phyloP scores from a whole-genome alignment of 2,113 vertebrate genomes.

The Marmota monax region DNA sequence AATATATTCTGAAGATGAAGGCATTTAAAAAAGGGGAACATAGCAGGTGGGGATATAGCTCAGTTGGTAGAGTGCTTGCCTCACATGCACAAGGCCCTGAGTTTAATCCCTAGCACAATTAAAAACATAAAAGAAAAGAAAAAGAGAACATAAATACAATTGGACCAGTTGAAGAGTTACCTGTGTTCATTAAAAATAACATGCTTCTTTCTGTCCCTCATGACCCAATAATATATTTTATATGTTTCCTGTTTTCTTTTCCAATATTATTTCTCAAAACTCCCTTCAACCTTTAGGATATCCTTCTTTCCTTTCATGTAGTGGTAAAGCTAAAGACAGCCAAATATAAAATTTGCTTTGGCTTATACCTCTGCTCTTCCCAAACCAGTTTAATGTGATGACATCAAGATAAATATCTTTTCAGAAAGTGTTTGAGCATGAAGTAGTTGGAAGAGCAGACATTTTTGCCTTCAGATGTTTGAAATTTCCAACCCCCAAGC shows the following conservation, averaged over 20 bases:
- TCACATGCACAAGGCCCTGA: too few species aligned
- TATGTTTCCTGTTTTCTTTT: background rate
- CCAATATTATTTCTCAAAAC: background rate
- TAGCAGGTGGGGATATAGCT: too few species aligned
- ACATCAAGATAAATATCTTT: too few species aligned
- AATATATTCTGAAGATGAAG: background rate
- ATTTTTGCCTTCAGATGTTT: background rate
- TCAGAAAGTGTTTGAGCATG: background rate
- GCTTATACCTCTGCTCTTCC: background rate
- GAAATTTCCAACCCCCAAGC: background rate
- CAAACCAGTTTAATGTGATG: too few species aligned
- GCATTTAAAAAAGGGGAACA: background rate
- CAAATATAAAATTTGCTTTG: background rate
- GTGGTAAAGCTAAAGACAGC: too few species aligned
- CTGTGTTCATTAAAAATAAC: background rate
- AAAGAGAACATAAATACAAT: background rate
- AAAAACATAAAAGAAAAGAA: too few species aligned
- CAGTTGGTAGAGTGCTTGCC: too few species aligned
- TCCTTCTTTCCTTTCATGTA: background rate
- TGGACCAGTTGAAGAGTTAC: background rate
- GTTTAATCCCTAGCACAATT: too few species aligned
- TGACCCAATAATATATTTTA: background rate
- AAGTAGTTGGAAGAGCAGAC: background rate
- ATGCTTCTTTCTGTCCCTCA: background rate
- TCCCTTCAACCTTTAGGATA: background rate